Conservation (phyloP, 2,797 vertebrate genomes). For the Pteropus rufus region DNA sequence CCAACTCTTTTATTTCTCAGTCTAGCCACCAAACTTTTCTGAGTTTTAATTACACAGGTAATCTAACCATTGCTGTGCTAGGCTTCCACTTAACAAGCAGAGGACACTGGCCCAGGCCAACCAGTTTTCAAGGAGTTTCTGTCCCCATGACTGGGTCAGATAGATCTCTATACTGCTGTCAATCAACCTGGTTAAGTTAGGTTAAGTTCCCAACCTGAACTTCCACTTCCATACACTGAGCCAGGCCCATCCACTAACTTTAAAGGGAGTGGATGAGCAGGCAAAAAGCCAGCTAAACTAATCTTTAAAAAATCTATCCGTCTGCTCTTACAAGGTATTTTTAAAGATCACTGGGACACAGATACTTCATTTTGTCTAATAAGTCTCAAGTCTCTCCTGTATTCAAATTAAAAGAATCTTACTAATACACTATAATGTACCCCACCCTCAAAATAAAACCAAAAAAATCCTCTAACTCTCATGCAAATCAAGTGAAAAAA, state of each 20-base stretch:
- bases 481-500: constrained; percentile 52
- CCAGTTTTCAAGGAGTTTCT: constrained; percentile 24
- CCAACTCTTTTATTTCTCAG: not conserved
- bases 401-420: constrained; percentile 52
- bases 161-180: not conserved
- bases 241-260: constrained; percentile 27
- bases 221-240: not conserved
- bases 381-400: constrained; percentile 43
- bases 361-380: constrained; percentile 32
- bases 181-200: not conserved
- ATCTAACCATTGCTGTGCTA: not conserved
- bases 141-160: not conserved
- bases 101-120: not conserved
- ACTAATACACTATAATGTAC: not conserved
- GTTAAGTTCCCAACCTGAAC: not conserved
- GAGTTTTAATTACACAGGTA: not conserved
- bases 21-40: not conserved
- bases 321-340: constrained; percentile 54
- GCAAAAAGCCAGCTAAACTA: constrained; percentile 18
- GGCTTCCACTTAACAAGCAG: not conserved
- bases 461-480: not conserved
- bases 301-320: constrained; percentile 54
- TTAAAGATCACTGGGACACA: constrained; percentile 43
- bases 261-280: constrained; percentile 4
- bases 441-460: not conserved